phyloP scores from a whole-genome alignment of 2,888 invertebrate genomes.

The Nemotelus nigrinus region DNA sequence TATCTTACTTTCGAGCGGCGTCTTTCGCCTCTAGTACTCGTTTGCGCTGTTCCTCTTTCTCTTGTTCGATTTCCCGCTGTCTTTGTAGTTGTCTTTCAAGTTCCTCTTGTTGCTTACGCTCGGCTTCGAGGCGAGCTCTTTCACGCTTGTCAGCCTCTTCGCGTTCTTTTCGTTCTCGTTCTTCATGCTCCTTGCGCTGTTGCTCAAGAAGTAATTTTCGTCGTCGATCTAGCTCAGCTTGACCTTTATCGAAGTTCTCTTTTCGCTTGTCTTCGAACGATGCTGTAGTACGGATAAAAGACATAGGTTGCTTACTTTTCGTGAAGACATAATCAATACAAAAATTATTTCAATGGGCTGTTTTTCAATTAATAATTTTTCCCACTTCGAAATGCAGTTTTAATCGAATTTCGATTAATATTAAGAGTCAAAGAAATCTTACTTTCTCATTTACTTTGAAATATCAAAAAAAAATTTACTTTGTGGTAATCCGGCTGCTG shows the following conservation, averaged over 20 bases:
- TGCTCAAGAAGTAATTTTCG: slow-evolving; percentile 89
- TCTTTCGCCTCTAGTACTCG: slow-evolving; percentile 83
- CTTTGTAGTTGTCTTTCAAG: slow-evolving; percentile 81
- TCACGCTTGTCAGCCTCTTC: slow-evolving; percentile 90
- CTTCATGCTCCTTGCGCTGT: slow-evolving; percentile 90
- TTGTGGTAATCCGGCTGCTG: slow-evolving; percentile 66
- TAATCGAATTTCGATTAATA: background rate
- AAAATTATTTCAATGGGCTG: background rate
- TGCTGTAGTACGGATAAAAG: slow-evolving; percentile 61
- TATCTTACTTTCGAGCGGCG: slow-evolving; percentile 71
- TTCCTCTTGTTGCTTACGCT: slow-evolving; percentile 87
- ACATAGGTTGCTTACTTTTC: background rate
- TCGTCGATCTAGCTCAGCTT: slow-evolving; percentile 93
- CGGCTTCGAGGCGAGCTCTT: slow-evolving; percentile 77
- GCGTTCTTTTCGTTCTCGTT: slow-evolving; percentile 90
- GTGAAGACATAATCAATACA: background rate
- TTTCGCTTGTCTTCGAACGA: slow-evolving; percentile 96
- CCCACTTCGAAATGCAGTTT: background rate
- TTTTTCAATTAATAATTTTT: background rate
- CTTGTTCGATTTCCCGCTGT: slow-evolving; percentile 79
- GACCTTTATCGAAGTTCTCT: slow-evolving; percentile 98
- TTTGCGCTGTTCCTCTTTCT: slow-evolving; percentile 80
- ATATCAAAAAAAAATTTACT: slow-evolving; percentile 57
- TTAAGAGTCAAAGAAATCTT: background rate
- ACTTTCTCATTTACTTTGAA: background rate